Percentiles rank a stretch among this genome's conserved stretches.
Evolutionary conservation across 2,113 vertebrate genomes (phyloP).

Genomic region (Todiramphus saurophagus): DNA sequence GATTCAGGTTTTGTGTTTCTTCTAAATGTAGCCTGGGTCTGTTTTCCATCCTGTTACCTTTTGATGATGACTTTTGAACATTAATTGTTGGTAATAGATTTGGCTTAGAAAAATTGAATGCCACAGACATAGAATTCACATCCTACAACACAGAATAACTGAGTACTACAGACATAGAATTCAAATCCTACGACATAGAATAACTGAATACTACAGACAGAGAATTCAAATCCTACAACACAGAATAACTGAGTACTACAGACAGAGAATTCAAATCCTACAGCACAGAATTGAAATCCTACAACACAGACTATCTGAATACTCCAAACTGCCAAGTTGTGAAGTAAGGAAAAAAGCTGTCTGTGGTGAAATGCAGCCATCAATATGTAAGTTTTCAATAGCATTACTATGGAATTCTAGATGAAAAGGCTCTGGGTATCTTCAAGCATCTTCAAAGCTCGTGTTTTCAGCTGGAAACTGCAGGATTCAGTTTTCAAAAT

Average conservation of each 20-base stretch:
- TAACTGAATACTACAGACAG: background rate
- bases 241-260: too few relatives aligned
- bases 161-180: background rate
- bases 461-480: background rate
- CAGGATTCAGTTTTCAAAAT: background rate
- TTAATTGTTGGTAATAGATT: background rate
- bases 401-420: background rate
- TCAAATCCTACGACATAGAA: background rate
- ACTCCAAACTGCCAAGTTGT: background rate
- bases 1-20: background rate
- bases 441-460: background rate
- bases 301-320: background rate
- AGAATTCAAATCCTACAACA: too few relatives aligned
- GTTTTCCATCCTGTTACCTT: background rate
- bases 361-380: background rate
- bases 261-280: too few relatives aligned
- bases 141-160: background rate
- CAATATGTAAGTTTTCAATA: background rate
- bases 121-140: background rate
- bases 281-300: too few relatives aligned
- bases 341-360: background rate
- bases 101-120: background rate
- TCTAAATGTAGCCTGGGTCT: background rate
- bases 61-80: background rate
- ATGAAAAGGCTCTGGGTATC: background rate